These are phyloP conservation scores for Rallus limicola DNA, from an alignment of 2,113 vertebrate species.

Conservation along the genomic window DNA sequence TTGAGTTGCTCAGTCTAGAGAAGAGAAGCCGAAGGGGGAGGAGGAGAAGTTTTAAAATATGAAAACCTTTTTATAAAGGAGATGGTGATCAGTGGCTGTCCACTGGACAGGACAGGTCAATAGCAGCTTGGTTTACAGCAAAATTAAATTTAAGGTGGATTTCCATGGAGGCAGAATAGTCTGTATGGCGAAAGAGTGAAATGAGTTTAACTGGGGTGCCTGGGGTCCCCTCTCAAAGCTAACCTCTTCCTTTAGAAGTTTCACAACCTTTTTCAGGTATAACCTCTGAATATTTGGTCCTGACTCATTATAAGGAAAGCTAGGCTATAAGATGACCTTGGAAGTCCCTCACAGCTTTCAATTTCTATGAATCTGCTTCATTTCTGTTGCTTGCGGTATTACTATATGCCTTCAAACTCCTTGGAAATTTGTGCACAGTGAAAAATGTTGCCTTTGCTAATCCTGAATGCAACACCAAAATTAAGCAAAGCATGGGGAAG, in stretches of 20 bases:
- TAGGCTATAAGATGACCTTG: neutral
- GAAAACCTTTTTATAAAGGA: neutral
- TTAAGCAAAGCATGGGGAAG: neutral
- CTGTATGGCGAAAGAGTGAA: neutral
- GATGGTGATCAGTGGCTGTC: neutral
- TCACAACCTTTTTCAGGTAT: neutral
- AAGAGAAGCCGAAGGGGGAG: neutral
- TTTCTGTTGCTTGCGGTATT: neutral
- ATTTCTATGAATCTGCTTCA: neutral
- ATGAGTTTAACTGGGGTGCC: neutral
- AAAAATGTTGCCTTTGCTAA: neutral
- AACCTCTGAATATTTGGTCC: neutral
- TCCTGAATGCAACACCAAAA: neutral
- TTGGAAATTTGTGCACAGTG: neutral
- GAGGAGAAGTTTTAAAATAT: neutral
- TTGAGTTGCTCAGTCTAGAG: neutral
- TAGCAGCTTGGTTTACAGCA: neutral
- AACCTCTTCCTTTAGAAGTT: neutral
- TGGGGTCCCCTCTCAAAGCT: neutral
- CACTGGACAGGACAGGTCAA: neutral
- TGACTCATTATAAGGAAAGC: neutral
- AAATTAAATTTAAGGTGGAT: neutral
- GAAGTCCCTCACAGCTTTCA: neutral
- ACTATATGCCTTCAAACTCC: neutral
- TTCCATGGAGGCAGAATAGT: neutral